Evolutionary conservation across 92 coral and sea anemone species (phyloP), one percentile per base, ranked within the genome.

Genomic region (Zoanthus sansibaricus): DNA sequence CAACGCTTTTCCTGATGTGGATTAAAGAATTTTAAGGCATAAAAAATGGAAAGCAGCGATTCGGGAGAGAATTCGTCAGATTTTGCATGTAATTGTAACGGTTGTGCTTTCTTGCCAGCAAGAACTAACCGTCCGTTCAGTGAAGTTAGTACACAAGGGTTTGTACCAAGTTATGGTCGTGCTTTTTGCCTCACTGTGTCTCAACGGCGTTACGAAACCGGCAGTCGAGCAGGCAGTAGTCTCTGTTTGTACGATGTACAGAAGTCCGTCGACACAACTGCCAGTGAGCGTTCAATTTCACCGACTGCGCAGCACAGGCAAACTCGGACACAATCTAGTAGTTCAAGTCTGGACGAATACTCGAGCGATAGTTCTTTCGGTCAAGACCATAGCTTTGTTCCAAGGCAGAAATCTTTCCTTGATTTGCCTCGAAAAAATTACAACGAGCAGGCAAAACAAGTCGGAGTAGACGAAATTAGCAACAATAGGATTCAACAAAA

Each of bases 171-270:
- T 37, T 80, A 80, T 31, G 85, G 85, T 9, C 85, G 85, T 45
- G 85, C 75, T 2, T 80, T 80, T 49, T 80, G 85, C 47, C 56
- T 80, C n/a, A 80, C 85, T 42, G 20, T 66, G 74, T 58, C 85
- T 45, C 16, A 44, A 44, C 66, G 66, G 46, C 74, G 85, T 30
- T n/a, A 21, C 6, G 59, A 66, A 9, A 17, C 72, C 0, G 14
- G n/a, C 25, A 46, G 46, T 11, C 66, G 85, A 80, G 31, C 85
- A 14, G 45, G 61, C 31, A 45, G 85, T 18, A 80, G 75, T 64
- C 85, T 80, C 15, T 80, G 85, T 17, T 66, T 80, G 59, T 80
- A 80, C 46, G 85, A 80, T 64, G 85, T 80, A 17, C 74, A 80
- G 16, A 80, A 80, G 66, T 5, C 13, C 9, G 45, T 13, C 58